Conservation (phyloP, 2,113 vertebrate genomes). For the Bettongia penicillata region DNA sequence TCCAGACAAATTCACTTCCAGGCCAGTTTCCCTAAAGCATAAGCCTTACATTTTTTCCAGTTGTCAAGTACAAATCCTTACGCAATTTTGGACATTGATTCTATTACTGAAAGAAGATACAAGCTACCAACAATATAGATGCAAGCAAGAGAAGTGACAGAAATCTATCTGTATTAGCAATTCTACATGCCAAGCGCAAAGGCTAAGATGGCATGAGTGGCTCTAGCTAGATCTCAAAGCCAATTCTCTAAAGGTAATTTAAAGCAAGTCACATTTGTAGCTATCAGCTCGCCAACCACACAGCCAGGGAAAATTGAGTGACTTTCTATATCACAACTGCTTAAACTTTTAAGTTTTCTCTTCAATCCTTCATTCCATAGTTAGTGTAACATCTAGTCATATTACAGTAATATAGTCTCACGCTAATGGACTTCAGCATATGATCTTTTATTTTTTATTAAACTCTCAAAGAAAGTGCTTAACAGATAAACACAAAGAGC, state of each 20-base stretch:
- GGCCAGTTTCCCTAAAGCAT: background rate
- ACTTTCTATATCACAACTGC: background rate
- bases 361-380: background rate
- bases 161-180: background rate
- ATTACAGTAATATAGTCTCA: background rate
- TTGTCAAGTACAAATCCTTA: background rate
- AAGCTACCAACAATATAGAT: background rate
- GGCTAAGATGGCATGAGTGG: background rate
- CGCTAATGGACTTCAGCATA: background rate
- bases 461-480: background rate
- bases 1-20: background rate
- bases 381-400: background rate
- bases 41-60: background rate
- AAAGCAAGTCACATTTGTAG: background rate
- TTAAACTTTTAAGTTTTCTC: background rate
- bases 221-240: background rate
- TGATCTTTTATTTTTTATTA: background rate
- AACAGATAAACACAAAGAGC: background rate
- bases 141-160: background rate
- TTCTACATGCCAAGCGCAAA: background rate
- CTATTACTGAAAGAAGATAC: background rate
- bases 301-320: background rate
- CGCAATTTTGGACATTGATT: constrained; percentile 1
- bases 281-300: too few species aligned
- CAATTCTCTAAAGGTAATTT: background rate